Conservation (phyloP, 1,140 invertebrate genomes). For the Drosophila kanapiae region DNA sequence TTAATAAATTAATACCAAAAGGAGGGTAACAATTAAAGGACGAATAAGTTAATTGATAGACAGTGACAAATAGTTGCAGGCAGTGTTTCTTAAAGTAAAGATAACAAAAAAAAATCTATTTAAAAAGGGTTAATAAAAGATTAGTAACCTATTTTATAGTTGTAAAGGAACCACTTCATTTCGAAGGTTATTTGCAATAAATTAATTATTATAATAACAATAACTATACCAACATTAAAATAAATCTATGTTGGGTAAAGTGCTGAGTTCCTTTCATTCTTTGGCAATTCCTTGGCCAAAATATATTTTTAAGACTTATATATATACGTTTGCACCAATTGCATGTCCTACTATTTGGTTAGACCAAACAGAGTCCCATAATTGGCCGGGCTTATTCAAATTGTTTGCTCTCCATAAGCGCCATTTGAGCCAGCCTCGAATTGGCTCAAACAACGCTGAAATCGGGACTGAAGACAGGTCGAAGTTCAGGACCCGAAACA, state of each 20-base stretch:
- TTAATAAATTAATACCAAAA: background rate
- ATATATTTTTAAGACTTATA: background rate
- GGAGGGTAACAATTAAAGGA: background rate
- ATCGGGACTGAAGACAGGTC: slow-evolving; percentile 29
- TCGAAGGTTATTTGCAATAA: too few species aligned
- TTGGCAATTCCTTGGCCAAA: background rate
- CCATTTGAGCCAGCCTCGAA: slow-evolving; percentile 4
- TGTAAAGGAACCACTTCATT: too few species aligned
- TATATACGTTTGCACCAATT: background rate
- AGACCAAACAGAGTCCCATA: background rate
- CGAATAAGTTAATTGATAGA: background rate
- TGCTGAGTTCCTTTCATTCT: too few species aligned
- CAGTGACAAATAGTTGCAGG: background rate
- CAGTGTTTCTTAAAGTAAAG: background rate
- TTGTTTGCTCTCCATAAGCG: slow-evolving; percentile 4
- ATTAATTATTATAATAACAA: too few species aligned
- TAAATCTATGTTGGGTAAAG: too few species aligned
- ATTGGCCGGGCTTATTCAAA: slow-evolving; percentile 10
- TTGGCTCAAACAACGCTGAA: slow-evolving; percentile 16
- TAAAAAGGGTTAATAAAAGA: background rate
- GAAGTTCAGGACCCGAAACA: slow-evolving; percentile 10
- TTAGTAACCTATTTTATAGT: too few species aligned
- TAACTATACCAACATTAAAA: too few species aligned
- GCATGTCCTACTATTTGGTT: slow-evolving; percentile 5
- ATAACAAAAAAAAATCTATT: too few species aligned